Evolutionary conservation across 2,797 vertebrate species (phyloP), one percentile per base, ranked within the genome.

Genomic region (Ptychobarbus kaznakovi): DNA sequence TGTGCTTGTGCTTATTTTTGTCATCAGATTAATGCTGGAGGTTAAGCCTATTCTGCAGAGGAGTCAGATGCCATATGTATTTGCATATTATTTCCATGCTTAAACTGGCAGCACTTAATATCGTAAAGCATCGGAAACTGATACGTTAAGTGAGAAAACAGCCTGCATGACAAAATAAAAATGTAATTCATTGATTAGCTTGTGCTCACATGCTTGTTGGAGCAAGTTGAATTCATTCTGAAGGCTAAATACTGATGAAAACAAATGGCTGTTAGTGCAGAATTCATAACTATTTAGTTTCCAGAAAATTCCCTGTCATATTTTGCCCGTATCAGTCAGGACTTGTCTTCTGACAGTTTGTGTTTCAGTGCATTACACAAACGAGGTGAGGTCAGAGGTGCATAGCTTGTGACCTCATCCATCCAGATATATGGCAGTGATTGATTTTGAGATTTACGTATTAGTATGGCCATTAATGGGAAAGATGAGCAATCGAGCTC

Each of bases 1-100:
- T 73, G 58, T 75, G 65, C 38, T 79, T 44, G 77, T 76, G 83
- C 78, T 87, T 86, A 81, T 81, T 86, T 86, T 49, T 66, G 58
- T 66, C 80, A 53, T 70, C 66, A 49, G 83, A 86, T 86, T 84
- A 84, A 77, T 69, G 18, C 13, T 38, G 8, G 40, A 63, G 51
- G 49, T 70, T 72, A 72, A 79, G 75, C 51, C 1, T 40, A 85
- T 85, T 85, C 16, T 16, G 6, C 51, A n/a, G 42, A 6, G 58
- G 25, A 73, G 49, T 82, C 51, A 49, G 82, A 84, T 44, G 49
- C 11, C 49, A 46, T 61, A 35, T 46, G 38, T 58, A 69, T 58
- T 18, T 32, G 18, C 12, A 22, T 70, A 46, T 70, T n/a, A 69
- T 78, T 78, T 78, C 81, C 56, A 22, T 25, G 44, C 28, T 51